These are phyloP conservation scores for Thecocarcelia acutangulata DNA, from an alignment of 2,888 invertebrate genomes.

Conservation along the genomic window DNA sequence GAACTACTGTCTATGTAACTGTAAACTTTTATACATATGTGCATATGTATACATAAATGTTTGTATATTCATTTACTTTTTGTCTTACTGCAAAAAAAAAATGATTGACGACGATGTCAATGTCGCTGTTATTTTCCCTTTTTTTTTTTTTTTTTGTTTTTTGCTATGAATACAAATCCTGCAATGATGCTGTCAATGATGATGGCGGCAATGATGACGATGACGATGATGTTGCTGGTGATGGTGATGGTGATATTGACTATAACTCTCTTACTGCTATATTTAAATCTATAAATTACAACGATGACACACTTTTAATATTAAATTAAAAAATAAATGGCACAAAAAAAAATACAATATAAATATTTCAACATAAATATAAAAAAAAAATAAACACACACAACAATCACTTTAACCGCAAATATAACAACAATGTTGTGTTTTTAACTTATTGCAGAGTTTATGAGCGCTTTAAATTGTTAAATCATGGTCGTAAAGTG, in stretches of 20 bases:
- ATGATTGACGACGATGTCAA: conserved; percentile 67
- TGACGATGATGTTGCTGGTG: conserved; percentile 17
- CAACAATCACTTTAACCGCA: conserved; percentile 18
- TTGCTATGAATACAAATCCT: conserved; percentile 47
- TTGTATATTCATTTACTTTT: not conserved
- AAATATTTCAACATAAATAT: not conserved
- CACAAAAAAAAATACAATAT: conserved; percentile 12
- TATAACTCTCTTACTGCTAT: conserved; percentile 33
- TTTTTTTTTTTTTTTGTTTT: not conserved
- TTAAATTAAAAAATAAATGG: conserved; percentile 23
- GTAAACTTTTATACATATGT: not conserved
- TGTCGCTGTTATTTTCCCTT: conserved; percentile 24
- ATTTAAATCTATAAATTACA: conserved; percentile 45
- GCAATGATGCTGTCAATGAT: conserved; percentile 39
- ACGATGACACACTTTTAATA: conserved; percentile 44
- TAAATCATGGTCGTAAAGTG: conserved; percentile 95
- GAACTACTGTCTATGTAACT: conserved; percentile 22
- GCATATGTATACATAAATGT: not conserved
- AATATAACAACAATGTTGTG: conserved; percentile 23
- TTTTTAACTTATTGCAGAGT: conserved; percentile 82
- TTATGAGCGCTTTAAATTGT: conserved; percentile 92
- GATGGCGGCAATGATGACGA: conserved; percentile 22
- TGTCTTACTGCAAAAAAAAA: conserved; percentile 47
- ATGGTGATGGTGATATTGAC: conserved; percentile 23
- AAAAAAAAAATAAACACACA: conserved; percentile 10